Percentiles rank a stretch among this genome's conserved stretches.
phyloP scores from a whole-genome alignment of 2,888 invertebrate species.

The Sussaba pulchella region DNA sequence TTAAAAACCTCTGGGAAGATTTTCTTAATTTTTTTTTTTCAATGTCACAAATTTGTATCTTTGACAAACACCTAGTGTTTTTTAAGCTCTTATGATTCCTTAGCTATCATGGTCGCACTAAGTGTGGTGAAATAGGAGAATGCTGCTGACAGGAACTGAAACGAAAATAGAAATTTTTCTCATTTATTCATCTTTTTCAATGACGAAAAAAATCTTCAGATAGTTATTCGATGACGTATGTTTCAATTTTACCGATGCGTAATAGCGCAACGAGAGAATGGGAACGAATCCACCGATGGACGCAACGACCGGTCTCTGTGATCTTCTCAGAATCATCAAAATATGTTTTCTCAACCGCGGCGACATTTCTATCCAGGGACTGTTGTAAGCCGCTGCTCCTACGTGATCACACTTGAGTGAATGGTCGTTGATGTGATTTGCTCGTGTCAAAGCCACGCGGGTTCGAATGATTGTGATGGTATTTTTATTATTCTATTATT shows the following conservation, averaged over 20 bases:
- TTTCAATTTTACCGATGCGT: conserved; percentile 63
- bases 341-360: conserved; percentile 49
- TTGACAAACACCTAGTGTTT: no score
- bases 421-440: no score
- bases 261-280: conserved; percentile 69
- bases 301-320: conserved; percentile 66
- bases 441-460: no score
- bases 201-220: background rate
- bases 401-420: conserved; percentile 35
- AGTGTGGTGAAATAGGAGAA: conserved; percentile 70
- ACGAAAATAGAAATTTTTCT: background rate
- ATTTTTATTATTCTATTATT: conserved; percentile 3
- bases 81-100: no score
- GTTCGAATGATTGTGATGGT: background rate
- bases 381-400: conserved; percentile 47
- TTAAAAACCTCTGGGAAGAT: no score
- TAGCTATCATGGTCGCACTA: conserved; percentile 41
- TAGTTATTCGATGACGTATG: no score
- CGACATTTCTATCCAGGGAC: conserved; percentile 42
- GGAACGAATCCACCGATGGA: conserved; percentile 66
- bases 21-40: no score
- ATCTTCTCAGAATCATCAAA: conserved; percentile 51
- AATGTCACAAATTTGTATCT: no score
- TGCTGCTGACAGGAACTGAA: conserved; percentile 69
- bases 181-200: background rate